phyloP scores from a whole-genome alignment of 2,888 invertebrate species.

The Epistrophe eligans region DNA sequence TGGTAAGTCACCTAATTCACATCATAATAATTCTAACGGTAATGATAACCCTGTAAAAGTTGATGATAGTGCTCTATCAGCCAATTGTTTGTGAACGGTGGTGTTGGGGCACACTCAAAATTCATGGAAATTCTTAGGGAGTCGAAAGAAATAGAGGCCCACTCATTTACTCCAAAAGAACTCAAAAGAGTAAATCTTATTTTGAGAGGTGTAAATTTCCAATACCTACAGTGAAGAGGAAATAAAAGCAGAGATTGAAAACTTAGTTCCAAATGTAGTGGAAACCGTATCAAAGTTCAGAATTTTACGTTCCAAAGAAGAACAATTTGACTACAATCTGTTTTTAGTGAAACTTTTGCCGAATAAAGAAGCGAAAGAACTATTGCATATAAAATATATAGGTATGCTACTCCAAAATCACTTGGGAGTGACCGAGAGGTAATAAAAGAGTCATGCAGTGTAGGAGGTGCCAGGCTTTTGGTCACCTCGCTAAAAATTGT shows the following conservation, averaged over 20 bases:
- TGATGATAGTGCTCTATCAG: not conserved
- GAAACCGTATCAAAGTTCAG: not conserved
- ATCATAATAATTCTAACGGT: too few relatives aligned
- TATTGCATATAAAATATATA: not conserved
- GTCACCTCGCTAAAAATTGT: conserved; percentile 26
- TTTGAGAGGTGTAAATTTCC: not conserved
- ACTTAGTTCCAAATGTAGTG: not conserved
- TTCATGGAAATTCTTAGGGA: not conserved
- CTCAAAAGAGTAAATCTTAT: not conserved
- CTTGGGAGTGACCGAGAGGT: not conserved
- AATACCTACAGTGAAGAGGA: not conserved
- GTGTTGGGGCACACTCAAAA: conserved; percentile 7
- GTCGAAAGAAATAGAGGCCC: not conserved
- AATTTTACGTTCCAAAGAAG: not conserved
- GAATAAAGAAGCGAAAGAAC: not conserved
- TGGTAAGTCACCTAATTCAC: too few relatives aligned
- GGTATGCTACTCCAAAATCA: not conserved
- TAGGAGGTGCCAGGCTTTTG: conserved; percentile 2
- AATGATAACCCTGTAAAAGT: too few relatives aligned
- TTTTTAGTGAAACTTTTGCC: conserved; percentile 11
- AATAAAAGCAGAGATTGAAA: not conserved
- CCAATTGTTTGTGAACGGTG: not conserved
- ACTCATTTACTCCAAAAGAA: not conserved
- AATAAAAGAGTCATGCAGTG: not conserved
- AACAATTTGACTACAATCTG: not conserved